phyloP scores from a whole-genome alignment of 2,113 vertebrate genomes.

The Tinamus guttatus region DNA sequence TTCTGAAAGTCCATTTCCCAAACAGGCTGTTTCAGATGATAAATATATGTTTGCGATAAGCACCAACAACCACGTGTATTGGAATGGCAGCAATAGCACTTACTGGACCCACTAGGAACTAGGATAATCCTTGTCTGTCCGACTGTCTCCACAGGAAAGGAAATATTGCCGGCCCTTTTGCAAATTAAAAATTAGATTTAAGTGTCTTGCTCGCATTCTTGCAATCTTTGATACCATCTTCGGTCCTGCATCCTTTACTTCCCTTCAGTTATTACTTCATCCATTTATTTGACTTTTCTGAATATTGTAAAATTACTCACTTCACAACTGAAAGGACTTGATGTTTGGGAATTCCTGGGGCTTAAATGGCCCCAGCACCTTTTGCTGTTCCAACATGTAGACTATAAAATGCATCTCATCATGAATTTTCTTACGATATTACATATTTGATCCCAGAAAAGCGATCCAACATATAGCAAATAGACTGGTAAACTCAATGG shows the following conservation, averaged over 20 bases:
- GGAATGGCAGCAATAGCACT: background rate
- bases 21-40: background rate
- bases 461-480: background rate
- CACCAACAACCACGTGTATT: background rate
- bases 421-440: background rate
- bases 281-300: constrained; percentile 24
- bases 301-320: background rate
- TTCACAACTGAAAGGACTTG: background rate
- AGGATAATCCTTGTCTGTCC: constrained; percentile 20
- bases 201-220: constrained; percentile 61
- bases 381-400: constrained; percentile 7
- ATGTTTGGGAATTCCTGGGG: background rate
- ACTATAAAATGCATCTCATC: background rate
- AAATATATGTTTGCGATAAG: constrained; percentile 13
- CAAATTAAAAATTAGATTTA: constrained; percentile 66
- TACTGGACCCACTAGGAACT: background rate
- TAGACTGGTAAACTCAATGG: background rate
- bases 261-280: background rate
- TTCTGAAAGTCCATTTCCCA: constrained; percentile 50
- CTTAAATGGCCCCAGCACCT: background rate
- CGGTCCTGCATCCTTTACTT: constrained; percentile 36
- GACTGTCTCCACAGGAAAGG: constrained; percentile 22
- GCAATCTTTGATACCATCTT: constrained; percentile 43
- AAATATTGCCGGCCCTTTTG: constrained; percentile 64
- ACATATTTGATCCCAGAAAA: background rate